Evolutionary conservation across 1,140 invertebrate species (phyloP).

Genomic region (Brachionus plicatilis): DNA sequence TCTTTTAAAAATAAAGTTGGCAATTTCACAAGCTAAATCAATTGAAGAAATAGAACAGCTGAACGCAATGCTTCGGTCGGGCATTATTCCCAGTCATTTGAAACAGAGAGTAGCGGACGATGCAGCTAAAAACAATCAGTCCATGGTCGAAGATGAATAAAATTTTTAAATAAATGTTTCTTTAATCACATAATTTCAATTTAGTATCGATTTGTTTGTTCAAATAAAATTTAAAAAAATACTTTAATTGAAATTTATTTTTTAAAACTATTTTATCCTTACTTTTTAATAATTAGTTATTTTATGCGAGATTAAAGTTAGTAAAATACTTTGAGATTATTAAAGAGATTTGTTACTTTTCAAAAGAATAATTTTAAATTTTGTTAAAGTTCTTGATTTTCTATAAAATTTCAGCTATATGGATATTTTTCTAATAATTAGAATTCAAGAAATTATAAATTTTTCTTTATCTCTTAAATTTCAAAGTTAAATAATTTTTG

Average conservation of each 20-base stretch:
- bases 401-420: too few relatives aligned
- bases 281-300: too few relatives aligned
- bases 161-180: neutral
- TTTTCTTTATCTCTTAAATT: too few relatives aligned
- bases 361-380: too few relatives aligned
- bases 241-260: neutral
- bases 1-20: conserved; percentile 20
- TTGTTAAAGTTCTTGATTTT: too few relatives aligned
- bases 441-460: too few relatives aligned
- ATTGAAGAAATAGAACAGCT: conserved; percentile 39
- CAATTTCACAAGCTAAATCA: conserved; percentile 39
- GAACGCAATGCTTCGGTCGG: conserved; percentile 32
- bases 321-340: too few relatives aligned
- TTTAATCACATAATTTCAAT: neutral
- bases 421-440: too few relatives aligned
- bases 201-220: neutral
- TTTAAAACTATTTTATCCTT: too few relatives aligned
- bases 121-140: neutral
- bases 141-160: neutral
- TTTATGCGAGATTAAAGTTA: too few relatives aligned
- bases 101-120: neutral
- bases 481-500: too few relatives aligned
- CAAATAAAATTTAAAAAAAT: neutral
- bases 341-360: too few relatives aligned
- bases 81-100: conserved; percentile 24